Conservation (phyloP, 2,888 invertebrate genomes). For the Brachycybe producta region DNA sequence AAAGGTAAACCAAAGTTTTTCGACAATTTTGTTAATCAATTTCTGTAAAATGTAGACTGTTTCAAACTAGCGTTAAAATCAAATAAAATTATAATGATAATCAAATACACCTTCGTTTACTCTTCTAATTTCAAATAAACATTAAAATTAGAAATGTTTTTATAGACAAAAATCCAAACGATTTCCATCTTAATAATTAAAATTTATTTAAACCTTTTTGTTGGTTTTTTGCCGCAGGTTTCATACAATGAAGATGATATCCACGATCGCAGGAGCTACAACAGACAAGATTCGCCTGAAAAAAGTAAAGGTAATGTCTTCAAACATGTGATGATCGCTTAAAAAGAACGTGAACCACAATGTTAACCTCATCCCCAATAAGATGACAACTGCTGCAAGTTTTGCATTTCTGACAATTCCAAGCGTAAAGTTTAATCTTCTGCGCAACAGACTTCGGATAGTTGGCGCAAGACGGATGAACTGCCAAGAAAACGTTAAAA, state of each 20-base stretch:
- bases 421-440: slow-evolving; percentile 8
- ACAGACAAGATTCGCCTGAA: background rate
- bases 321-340: background rate
- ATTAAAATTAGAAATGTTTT: no score
- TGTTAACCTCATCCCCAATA: background rate
- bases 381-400: slow-evolving; percentile 12
- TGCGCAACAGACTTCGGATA: background rate
- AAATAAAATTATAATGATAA: no score
- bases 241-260: slow-evolving; percentile 9
- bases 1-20: no score
- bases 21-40: no score
- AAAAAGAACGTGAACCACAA: background rate
- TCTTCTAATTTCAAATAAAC: no score
- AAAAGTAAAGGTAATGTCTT: background rate
- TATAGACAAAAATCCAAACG: no score
- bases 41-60: no score
- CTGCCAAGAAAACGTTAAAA: background rate
- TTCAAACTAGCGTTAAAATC: no score
- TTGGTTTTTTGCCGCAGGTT: background rate
- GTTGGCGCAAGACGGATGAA: slow-evolving; percentile 13
- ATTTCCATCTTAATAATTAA: background rate
- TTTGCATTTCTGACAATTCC: slow-evolving; percentile 14
- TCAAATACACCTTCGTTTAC: no score
- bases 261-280: slow-evolving; percentile 11
- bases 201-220: background rate